A percentile compares a stretch with the other conserved stretches of the same genome.
Evolutionary conservation across 92 coral and sea anemone genomes (phyloP).

Genomic region (Desmophyllum pertusum): DNA sequence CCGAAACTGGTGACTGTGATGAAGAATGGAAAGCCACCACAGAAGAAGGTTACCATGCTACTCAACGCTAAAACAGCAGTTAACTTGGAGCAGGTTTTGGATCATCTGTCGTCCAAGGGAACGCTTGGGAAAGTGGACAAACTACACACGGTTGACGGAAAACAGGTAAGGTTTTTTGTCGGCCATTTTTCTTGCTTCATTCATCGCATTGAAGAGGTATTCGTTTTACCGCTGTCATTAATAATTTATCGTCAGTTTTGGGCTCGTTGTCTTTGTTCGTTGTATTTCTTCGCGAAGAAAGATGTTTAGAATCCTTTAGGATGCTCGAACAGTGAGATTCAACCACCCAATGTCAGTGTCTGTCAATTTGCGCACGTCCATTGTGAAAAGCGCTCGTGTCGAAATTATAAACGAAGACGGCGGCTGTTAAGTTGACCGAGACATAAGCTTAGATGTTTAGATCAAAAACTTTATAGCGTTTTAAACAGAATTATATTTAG

Average conservation of each 20-base stretch:
- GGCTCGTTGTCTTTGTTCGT: conserved; percentile 34
- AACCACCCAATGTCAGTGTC: background rate
- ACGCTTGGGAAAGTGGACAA: conserved; percentile 97
- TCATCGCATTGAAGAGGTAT: conserved; percentile 22
- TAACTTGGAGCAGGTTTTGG: conserved; percentile 89
- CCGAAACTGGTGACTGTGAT: conserved; percentile 95
- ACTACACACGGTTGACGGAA: conserved; percentile 84
- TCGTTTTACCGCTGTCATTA: conserved; percentile 27
- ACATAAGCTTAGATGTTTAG: background rate
- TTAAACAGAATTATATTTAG: conserved; percentile 1
- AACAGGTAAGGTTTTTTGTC: conserved; percentile 73
- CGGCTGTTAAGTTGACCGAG: conserved; percentile 9
- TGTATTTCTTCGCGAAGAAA: conserved; percentile 12
- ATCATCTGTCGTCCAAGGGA: conserved; percentile 95
- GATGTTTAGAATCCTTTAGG: background rate
- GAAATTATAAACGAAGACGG: conserved; percentile 18
- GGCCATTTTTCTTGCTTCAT: conserved; percentile 27
- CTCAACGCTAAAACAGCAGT: conserved; percentile 93
- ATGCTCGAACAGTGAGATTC: background rate
- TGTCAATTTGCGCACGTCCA: background rate
- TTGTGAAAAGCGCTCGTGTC: conserved; percentile 42
- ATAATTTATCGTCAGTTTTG: conserved; percentile 39
- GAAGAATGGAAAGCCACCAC: conserved; percentile 97
- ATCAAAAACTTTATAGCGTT: background rate
- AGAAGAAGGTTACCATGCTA: conserved; percentile 99